Evolutionary conservation across 2,797 vertebrate species (phyloP), one percentile per base, ranked within the genome.

Genomic region (Vireo griseus): DNA sequence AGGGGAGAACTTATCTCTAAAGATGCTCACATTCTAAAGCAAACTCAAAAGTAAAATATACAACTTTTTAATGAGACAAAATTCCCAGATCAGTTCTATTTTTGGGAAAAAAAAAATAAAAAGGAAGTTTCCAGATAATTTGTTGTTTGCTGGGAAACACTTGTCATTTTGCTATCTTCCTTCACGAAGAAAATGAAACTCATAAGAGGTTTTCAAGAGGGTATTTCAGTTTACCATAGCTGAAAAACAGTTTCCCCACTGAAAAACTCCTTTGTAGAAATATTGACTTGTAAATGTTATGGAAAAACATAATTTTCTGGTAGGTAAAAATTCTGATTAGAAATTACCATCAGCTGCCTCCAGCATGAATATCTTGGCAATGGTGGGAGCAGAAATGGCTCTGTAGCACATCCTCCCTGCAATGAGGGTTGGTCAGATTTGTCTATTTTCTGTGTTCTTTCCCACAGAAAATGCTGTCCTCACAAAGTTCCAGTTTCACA

Each of bases 151-250:
- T 1, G 3, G 65, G 77, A 95, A 93, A 47, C 13, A 58, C 29
- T 92, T 91, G 35, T 88, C 50, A 54, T 88, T 94, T 88, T 92
- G 19, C 39, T 93, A 28, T 93, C 67, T 85, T 81, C 31, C n/a
- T 73, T 92, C 62, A 65, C 0, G 0, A 68, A 92, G 82, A 91
- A 95, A 95, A 44, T 31, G 35, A 95, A 95, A 94, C 68, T 85
- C 35, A 1, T 15, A 22, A 42, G 19, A 90, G 18, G 4, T 74
- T 91, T 91, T 78, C 50, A 66, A 66, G 79, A 72, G 47, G 31
- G 9, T 40, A 83, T 92, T 92, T 86, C 50, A 58, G 90, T 94
- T 87, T 93, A 55, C 48, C 28, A 31, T 48, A 72, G 50, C 33
- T 86, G 57, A 67, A 83, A 88, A 88, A 29, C 2, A 28, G 7